These are phyloP conservation scores for Tetanocera ferruginea DNA, from an alignment of 2,888 invertebrate genomes.

Conservation along the genomic window DNA sequence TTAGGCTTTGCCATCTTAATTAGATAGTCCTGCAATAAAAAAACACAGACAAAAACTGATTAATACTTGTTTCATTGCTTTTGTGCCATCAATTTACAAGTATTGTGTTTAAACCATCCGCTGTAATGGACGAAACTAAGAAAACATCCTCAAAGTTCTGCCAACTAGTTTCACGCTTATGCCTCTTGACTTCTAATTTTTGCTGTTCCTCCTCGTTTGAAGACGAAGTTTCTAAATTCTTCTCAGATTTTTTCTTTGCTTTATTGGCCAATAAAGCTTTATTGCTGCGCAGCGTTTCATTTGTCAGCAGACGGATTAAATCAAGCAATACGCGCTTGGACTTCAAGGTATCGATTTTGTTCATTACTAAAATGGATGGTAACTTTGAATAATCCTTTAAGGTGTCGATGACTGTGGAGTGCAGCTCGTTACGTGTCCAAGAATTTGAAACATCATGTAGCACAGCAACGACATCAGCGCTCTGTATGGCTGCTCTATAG, in stretches of 20 bases:
- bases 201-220: background rate
- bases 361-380: slow-evolving; percentile 85
- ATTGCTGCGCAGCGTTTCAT: slow-evolving; percentile 70
- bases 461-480: slow-evolving; percentile 87
- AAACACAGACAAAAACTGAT: background rate
- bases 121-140: slow-evolving; percentile 88
- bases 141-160: slow-evolving; percentile 89
- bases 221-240: background rate
- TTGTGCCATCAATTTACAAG: slow-evolving; percentile 71
- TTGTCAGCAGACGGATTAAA: slow-evolving; percentile 78
- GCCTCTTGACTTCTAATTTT: slow-evolving; percentile 29
- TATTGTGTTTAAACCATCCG: slow-evolving; percentile 81
- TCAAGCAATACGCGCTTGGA: slow-evolving; percentile 82
- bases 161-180: slow-evolving; percentile 72
- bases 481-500: slow-evolving; percentile 71
- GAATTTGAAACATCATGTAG: slow-evolving; percentile 86
- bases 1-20: slow-evolving; percentile 73
- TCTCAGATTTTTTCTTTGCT: slow-evolving; percentile 50
- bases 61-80: background rate
- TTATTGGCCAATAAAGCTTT: slow-evolving; percentile 50
- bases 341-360: slow-evolving; percentile 86
- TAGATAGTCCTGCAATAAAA: slow-evolving; percentile 57
- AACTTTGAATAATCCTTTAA: slow-evolving; percentile 75
- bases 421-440: slow-evolving; percentile 78
- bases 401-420: slow-evolving; percentile 78